Base-by-base conservation (phyloP, 2,797 vertebrate species). In the Dermochelys coriacea region DNA sequence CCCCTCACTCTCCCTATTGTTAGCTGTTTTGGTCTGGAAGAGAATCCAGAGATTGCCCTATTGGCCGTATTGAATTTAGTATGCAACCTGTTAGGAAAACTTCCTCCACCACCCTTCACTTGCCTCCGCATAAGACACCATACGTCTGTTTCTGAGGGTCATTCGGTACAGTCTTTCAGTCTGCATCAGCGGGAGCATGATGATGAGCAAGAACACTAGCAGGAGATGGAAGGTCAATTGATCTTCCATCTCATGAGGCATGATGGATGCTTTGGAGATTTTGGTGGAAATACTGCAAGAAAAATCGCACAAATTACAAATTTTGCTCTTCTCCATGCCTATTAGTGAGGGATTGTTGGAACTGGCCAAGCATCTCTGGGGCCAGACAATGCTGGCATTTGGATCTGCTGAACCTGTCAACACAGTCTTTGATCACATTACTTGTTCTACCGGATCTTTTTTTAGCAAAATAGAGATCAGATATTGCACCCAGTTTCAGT, bases 281-380 rank as follows among this genome's bases (percentile, higher is more conserved):
- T n/a, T 55, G 49, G n/a, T 80, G 50, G 52, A n/a, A 71, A 94
- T 75, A 55, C 21, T 41, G 9, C 41, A 61, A 57, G 50, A 71
- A 59, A 51, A 31, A 1, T 89, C 88, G 51, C 79, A 74, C 25
- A 57, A 37, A 85, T 84, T 79, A 68, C 59, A 15, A 80, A 25
- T 82, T 80, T 57, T 1, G 21, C 1, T 0, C 93, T 93, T 83
- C 47, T 94, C 3, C 82, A 18, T 93, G 49, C 91, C 82, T 37
- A 1, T 55, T 80, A 10, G 71, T 80, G 57, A 82, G 79, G 71
- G 45, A 91, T 93, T 89, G 75, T 91, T 77, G 74, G 74, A 84
- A 80, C 64, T 87, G 21, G 81, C 91, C 93, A 86, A 86, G 80
- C 86, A 83, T 89, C n/a, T 68, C 64, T 68, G n/a, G 64, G n/a